These are phyloP conservation scores for Drosophila subsilvestris DNA, from an alignment of 2,888 invertebrate genomes.

Conservation along the genomic window DNA sequence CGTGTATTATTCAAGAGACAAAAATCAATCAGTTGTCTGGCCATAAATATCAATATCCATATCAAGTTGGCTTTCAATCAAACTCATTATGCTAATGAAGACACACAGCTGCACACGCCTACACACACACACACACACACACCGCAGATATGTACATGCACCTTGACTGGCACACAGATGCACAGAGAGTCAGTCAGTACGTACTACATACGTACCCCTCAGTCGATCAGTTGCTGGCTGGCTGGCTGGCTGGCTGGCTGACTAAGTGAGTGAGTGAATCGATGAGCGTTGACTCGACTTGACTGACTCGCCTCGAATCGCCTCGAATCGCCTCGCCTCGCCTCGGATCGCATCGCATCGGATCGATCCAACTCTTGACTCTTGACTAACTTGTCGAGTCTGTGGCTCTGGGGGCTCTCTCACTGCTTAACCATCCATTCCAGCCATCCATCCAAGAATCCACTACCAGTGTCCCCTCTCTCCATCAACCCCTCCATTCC, in stretches of 20 bases:
- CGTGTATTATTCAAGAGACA: background rate
- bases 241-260: conserved; percentile 26
- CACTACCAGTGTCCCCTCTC: conserved; percentile 24
- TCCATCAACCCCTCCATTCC: background rate
- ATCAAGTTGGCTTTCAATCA: conserved; percentile 71
- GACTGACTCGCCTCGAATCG: conserved; percentile 13
- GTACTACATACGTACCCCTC: no score
- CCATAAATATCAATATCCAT: conserved; percentile 60
- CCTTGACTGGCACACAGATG: conserved; percentile 9
- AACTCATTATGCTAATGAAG: conserved; percentile 74
- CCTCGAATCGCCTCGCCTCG: background rate
- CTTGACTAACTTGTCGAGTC: conserved; percentile 49
- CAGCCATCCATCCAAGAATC: conserved; percentile 18
- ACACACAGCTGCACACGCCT: conserved; percentile 63
- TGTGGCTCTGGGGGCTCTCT: background rate
- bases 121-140: conserved; percentile 38
- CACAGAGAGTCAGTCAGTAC: background rate
- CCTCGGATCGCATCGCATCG: background rate
- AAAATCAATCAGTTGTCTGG: conserved; percentile 39
- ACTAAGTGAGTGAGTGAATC: conserved; percentile 60
- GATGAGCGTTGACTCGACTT: conserved; percentile 26
- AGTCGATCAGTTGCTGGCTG: conserved; percentile 18
- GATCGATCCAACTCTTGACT: conserved; percentile 27
- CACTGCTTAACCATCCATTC: conserved; percentile 1
- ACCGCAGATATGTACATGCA: conserved; percentile 3